Evolutionary conservation across 2,797 vertebrate species (phyloP), one percentile per base, ranked within the genome.

Genomic region (Streptopelia turtur): DNA sequence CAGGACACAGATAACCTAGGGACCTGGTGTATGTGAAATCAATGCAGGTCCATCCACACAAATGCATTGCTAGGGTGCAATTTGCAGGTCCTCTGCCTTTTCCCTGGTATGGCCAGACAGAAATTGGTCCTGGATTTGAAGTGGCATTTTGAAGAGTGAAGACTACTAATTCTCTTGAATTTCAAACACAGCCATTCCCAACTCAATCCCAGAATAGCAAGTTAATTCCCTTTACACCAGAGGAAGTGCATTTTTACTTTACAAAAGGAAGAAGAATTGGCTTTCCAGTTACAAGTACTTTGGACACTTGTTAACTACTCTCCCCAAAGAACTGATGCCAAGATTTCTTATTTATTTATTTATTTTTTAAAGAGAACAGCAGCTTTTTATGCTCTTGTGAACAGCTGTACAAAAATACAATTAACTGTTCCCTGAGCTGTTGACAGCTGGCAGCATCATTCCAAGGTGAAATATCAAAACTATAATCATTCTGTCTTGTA

Each of bases 321-420:
- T 96, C 71, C 66, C 45, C 27, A 59, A 78, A 87, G 64, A 63
- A 80, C n/a, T 37, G 14, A 39, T 87, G 88, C 78, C 78, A 95
- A 93, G 30, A 30, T 37, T 74, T 64, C 49, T 17, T 31, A 53
- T 12, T 17, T 12, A 23, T 31, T 49, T 47, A 37, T 49, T 69
- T 43, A 63, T 74, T 25, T 57, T 83, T 63, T 86, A 30, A 70
- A 12, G 14, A 93, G 55, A 91, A 80, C 35, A 92, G 75, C 80
- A 95, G 88, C 27, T 80, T 94, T 94, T 89, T 83, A 75, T 1
- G 0, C 49, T 82, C 23, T 68, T 77, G 83, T 33, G 88, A 96
- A 94, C 91, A 96, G 81, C 91, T 96, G 95, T 93, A 68, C 75
- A 64, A 85, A 94, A 95, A 88, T 72, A 74, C 55, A 89, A 92